Conservation (phyloP, 2,797 vertebrate genomes). For the Dromococcyx pavoninus region DNA sequence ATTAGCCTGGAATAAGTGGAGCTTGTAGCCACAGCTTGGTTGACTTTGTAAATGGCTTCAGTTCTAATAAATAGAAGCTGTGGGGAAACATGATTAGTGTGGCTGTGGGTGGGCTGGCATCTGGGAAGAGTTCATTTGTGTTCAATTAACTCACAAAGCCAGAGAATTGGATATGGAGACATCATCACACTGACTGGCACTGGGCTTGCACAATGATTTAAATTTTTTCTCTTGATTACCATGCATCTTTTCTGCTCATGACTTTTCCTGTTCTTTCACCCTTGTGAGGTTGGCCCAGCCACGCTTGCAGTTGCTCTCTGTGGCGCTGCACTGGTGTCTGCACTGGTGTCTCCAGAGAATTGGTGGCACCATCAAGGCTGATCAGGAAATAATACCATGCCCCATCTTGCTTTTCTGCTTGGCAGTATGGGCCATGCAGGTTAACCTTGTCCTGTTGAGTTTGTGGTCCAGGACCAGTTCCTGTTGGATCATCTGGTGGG, state of each 20-base stretch:
- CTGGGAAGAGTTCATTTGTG: neutral
- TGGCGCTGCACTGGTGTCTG: neutral
- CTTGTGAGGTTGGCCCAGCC: neutral
- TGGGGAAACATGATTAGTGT: neutral
- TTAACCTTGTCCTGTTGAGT: neutral
- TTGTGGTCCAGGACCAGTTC: neutral
- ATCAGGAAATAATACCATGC: neutral
- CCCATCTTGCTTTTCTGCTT: neutral
- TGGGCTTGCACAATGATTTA: neutral
- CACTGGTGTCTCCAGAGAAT: neutral
- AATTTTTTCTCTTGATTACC: neutral
- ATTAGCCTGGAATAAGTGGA: constrained; percentile 36
- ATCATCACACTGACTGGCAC: neutral
- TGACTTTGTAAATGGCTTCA: neutral
- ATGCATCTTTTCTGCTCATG: neutral
- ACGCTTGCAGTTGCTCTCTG: neutral
- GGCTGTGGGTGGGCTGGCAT: neutral
- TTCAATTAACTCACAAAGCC: neutral
- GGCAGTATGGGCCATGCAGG: neutral
- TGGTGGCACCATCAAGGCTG: neutral
- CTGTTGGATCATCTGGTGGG: neutral
- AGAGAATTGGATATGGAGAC: neutral
- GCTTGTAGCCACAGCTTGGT: constrained; percentile 11
- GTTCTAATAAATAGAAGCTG: constrained; percentile 37
- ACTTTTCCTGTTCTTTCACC: neutral